Evolutionary conservation across 2,888 invertebrate species (phyloP), one percentile per base, ranked within the genome.

Genomic region (Isoperla grammatica): DNA sequence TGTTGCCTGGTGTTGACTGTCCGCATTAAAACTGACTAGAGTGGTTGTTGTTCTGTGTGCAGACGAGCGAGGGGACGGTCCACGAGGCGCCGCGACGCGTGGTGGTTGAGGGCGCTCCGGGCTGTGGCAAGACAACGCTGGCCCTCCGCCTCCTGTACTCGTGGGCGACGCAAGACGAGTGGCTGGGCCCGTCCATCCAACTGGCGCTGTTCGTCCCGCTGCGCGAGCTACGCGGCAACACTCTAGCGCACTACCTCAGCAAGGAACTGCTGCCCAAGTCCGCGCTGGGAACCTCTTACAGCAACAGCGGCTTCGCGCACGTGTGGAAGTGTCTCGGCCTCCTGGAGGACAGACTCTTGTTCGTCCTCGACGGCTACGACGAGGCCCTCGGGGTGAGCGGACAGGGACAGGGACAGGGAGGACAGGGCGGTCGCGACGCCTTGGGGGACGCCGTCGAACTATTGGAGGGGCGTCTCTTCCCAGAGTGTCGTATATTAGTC

Each of bases 341-440:
- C 1, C 71, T 79, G 56, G 77, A 78, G 57, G 77, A 78, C 37
- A 74, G 77, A 23, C 70, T 80, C 19, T 71, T 80, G 11, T 76
- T 81, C 65, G 73, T 81, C 19, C 70, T 81, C 39, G 80, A 80
- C 66, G 80, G 80, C 1, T 77, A 79, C 67, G 79, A 79, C 66
- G 76, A 77, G 64, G 75, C 76, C 2, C 22, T 60, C 29, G 4
- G 29, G 4, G 8, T 29, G 29, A 56, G 59, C 15, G 49, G 56
- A 11, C 67, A 49, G 67, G 69, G 59, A 17, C 61, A 39, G 60
- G 68, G 70, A 20, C 71, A 71, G 50, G n/a, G n/a, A n/a, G 72
- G 72, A 60, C 69, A 71, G 1, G 69, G 68, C n/a, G 73, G 74
- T n/a, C 69, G 75, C 59, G 71, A 73, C 22, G 74, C 74, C 23